phyloP scores from a whole-genome alignment of 2,888 invertebrate genomes.

The Nephrotoma appendiculata region DNA sequence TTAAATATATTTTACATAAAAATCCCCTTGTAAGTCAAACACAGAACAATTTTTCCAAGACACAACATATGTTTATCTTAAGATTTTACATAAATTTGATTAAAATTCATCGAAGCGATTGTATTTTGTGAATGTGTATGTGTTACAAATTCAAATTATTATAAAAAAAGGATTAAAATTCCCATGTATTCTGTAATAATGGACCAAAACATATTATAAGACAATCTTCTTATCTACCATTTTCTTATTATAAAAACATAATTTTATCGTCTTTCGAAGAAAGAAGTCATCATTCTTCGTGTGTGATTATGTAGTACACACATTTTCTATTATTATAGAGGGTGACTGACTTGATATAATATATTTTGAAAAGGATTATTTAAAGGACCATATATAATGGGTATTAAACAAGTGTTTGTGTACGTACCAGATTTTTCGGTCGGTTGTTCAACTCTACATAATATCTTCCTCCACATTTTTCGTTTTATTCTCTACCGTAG shows the following conservation, averaged over 20 bases:
- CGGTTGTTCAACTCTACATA: background rate
- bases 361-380: background rate
- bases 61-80: background rate
- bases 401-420: background rate
- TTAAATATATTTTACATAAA: background rate
- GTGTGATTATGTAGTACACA: background rate
- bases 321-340: background rate
- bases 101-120: background rate
- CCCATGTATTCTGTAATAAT: background rate
- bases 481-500: background rate
- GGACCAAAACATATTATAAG: background rate
- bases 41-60: background rate
- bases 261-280: background rate
- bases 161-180: background rate
- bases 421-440: background rate
- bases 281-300: background rate
- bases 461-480: too few relatives aligned
- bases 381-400: background rate
- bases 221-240: background rate
- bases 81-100: background rate
- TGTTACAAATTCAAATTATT: background rate
- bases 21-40: background rate
- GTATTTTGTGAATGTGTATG: background rate
- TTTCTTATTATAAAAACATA: background rate
- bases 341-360: background rate